Base-by-base conservation (phyloP, 2,797 vertebrate genomes). In the Erethizon dorsatum region DNA sequence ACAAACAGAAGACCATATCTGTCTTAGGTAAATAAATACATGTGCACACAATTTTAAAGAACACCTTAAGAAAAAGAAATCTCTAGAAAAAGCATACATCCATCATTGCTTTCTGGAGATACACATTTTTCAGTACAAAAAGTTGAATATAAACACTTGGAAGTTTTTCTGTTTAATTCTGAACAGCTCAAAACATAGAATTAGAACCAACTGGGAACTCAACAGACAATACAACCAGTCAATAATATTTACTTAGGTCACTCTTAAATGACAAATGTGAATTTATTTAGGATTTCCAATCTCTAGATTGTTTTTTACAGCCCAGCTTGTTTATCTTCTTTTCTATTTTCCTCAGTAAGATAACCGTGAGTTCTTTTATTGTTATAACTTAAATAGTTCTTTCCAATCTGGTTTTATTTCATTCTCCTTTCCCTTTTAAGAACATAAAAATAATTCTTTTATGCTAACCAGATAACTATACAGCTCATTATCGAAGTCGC, bases 241-340 rank as follows among this genome's bases (percentile, higher is more conserved):
- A 88, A 50, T 89, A 69, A 71, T 14, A 59, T 63, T 47, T 0
- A 0, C 31, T 37, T 10, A 80, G 83, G 67, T 71, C 50, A 71
- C 79, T 73, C 56, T 93, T 90, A 63, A 95, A 88, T 47, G 91
- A 93, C 91, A 93, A 83, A 91, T 47, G 67, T 26, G 17, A 73
- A 52, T 73, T 83, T 82, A 52, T 93, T 88, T 75, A 52, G 65
- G 54, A 57, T 83, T 90, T 88, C 75, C 75, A 61, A 37, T 37
- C 20, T 77, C 75, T 52, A 56, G 52, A 54, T 88, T 86, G 8
- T 86, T 3, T 56, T 93, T 50, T 61, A 5, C 67, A 45, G 28
- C 37, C 20, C 50, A 82, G 13, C 2, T 14, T 61, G 20, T 67
- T 95, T 73, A 22, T 91, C 77, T 69, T 59, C 28, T 69, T 93